Evolutionary conservation across 2,797 vertebrate genomes (phyloP).

Genomic region (Epinephelus awoara): DNA sequence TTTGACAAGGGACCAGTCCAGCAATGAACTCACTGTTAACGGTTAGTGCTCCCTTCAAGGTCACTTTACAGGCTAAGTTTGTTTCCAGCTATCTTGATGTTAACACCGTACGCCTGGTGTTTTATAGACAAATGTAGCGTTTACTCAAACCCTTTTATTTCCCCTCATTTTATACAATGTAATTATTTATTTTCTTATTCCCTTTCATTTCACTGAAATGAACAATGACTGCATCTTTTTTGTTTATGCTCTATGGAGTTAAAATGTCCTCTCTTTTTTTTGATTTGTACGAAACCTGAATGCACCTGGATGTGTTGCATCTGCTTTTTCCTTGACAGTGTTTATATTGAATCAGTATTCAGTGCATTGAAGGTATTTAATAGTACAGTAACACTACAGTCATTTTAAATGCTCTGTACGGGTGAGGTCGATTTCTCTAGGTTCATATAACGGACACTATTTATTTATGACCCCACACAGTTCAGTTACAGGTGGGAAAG

Average conservation of each 20-base stretch:
- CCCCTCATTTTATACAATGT: constrained; percentile 50
- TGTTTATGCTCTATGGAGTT: constrained; percentile 36
- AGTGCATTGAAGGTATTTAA: constrained; percentile 35
- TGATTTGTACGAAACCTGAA: constrained; percentile 46
- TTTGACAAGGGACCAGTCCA: constrained; percentile 27
- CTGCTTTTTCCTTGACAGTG: constrained; percentile 7
- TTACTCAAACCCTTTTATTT: constrained; percentile 18
- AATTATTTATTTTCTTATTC: constrained; percentile 75
- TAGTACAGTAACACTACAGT: background rate
- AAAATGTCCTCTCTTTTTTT: constrained; percentile 40
- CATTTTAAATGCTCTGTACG: constrained; percentile 8
- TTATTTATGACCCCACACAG: constrained; percentile 8
- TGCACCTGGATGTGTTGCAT: constrained; percentile 28
- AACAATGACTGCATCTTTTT: constrained; percentile 42
- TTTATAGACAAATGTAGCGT: constrained; percentile 62
- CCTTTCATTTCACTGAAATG: constrained; percentile 50
- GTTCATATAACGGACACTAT: constrained; percentile 11
- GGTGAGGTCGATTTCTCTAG: constrained; percentile 6
- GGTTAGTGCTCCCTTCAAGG: constrained; percentile 24
- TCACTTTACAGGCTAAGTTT: constrained; percentile 35
- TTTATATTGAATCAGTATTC: constrained; percentile 51
- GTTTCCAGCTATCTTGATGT: constrained; percentile 9
- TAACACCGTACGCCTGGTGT: constrained; percentile 9
- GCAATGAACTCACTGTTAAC: background rate
- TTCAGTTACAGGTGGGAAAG: constrained; percentile 7